A percentile compares a stretch with the other conserved stretches of the same genome.
phyloP scores from a whole-genome alignment of 2,797 vertebrate genomes.

The Tauraco hartlaubi region DNA sequence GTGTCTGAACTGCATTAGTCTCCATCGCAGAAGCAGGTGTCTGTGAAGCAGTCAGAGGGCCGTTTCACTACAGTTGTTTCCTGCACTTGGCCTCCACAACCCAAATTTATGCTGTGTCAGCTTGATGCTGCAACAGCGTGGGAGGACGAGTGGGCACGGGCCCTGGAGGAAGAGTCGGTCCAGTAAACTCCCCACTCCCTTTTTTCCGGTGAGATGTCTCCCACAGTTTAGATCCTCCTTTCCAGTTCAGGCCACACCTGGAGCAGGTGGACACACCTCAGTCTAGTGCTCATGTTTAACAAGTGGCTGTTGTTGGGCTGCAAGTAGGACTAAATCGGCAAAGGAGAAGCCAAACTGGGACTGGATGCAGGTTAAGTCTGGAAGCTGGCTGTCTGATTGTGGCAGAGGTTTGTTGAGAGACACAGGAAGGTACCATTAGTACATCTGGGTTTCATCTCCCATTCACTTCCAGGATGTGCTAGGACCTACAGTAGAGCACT shows the following conservation, averaged over 20 bases:
- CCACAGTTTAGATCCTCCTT: neutral
- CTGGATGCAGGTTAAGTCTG: neutral
- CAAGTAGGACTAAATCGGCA: neutral
- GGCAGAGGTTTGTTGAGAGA: neutral
- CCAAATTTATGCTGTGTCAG: neutral
- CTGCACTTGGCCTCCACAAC: neutral
- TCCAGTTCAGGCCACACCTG: neutral
- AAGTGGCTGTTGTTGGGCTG: neutral
- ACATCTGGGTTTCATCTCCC: neutral
- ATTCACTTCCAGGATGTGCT: neutral
- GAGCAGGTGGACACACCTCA: neutral
- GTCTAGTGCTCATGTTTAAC: neutral
- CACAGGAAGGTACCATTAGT: neutral
- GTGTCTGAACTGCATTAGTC: neutral
- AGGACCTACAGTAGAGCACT: fast-evolving
- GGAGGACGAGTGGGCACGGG: neutral
- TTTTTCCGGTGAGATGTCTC: neutral
- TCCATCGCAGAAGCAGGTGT: neutral
- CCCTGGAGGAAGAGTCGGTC: neutral
- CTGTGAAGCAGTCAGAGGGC: neutral
- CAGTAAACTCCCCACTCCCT: neutral
- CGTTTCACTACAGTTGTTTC: neutral
- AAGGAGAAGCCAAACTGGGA: neutral
- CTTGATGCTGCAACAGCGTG: neutral
- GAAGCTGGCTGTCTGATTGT: neutral